These are phyloP conservation scores for Hetaerina americana DNA, from an alignment of 1,140 invertebrate species.

Conservation along the genomic window DNA sequence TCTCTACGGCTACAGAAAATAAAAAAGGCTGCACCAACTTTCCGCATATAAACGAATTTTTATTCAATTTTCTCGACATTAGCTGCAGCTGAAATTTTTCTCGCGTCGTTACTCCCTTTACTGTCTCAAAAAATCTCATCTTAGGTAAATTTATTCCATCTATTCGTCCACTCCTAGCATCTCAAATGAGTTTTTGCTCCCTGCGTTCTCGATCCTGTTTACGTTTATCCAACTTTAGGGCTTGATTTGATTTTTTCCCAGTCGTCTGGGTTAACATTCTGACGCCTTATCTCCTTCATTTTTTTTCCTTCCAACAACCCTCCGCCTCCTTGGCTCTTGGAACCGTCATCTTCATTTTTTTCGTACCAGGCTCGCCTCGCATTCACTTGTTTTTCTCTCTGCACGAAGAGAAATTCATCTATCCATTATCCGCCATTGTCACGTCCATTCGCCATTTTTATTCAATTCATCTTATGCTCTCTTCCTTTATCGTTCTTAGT, in stretches of 20 bases:
- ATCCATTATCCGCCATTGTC: constrained; percentile 6
- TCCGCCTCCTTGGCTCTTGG: neutral
- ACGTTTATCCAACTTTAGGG: neutral
- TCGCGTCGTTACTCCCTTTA: neutral
- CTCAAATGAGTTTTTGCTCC: no score
- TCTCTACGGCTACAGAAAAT: no score
- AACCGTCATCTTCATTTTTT: neutral
- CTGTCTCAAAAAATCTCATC: neutral
- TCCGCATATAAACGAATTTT: no score
- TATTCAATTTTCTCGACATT: no score
- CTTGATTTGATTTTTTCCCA: neutral
- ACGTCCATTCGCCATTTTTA: neutral
- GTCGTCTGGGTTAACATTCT: no score
- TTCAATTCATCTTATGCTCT: constrained; percentile 2
- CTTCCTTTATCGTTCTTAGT: constrained; percentile 9
- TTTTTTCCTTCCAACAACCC: neutral
- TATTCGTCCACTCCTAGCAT: no score
- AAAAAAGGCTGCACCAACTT: no score
- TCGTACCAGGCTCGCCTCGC: neutral
- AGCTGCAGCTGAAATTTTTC: no score
- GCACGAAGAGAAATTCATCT: constrained; percentile 12
- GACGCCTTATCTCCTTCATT: no score
- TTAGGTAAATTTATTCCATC: neutral
- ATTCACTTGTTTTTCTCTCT: constrained; percentile 1
- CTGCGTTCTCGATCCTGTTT: neutral